Evolutionary conservation across 2,797 vertebrate species (phyloP), one percentile per base, ranked within the genome.

Genomic region (Anguilla anguilla): DNA sequence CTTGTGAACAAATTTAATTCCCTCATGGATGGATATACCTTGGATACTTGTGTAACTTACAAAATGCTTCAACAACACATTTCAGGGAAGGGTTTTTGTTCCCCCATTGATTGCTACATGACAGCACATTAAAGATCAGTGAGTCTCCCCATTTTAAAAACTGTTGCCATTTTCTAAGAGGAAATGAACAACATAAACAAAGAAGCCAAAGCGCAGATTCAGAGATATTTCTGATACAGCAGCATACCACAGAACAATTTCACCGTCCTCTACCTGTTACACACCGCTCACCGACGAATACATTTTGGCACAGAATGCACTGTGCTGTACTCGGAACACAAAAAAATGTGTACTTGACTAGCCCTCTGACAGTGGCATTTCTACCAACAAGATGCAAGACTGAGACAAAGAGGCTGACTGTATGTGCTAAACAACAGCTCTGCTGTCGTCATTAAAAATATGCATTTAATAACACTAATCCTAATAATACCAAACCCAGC

Each of bases 11-110:
- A 6, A 35, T 43, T 39, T 43, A 19, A 79, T 46, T 69, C 72
- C 35, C 46, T n/a, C 39, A 59, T 25, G 13, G 19, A 35, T n/a
- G n/a, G 74, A 87, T 86, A 87, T 90, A 89, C 87, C 77, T 85
- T 90, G 91, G 90, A 92, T 90, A 89, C 90, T 92, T 89, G n/a
- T 91, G 77, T 72, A 88, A 91, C 87, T 88, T 92, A 91, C 89
- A 93, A 87, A 89, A 90, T 82, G 91, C 92, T 92, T 90, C 88
- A 91, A 89, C 83, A n/a, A 51, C 85, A 69, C 28, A 67, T 67
- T 3, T 67, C 15, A 25, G 59, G n/a, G 46, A 31, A 51, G n/a
- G 6, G 13, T 43, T 79, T 0, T 46, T 79, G 15, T 3, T 39
- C 17, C 28, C 2, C 9, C 1, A 83, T 17, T 51, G 22, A 46